Base-by-base conservation (phyloP, 2,888 invertebrate genomes). In the Acrobasis consociella region DNA sequence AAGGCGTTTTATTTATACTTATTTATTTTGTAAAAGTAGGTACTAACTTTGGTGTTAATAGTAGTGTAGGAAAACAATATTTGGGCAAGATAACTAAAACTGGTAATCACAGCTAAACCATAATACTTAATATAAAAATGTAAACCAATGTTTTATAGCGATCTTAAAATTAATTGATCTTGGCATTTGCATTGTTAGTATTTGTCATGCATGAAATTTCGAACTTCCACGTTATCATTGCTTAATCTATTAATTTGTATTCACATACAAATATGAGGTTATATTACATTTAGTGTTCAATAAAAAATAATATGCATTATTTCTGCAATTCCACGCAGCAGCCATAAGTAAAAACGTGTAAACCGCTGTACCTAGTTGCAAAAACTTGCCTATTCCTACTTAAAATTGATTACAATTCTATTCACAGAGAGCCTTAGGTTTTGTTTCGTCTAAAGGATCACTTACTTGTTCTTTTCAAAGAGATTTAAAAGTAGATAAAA, bases 311-410 rank as follows among this genome's bases (percentile, higher is more conserved):
- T 7, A 31, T 8, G 8, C 31, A 7, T 7, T 7, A 31, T 31
- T 5, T 31, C 2, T 31, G 31, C 31, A 31, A 5, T 31, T 46
- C n/a, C 46, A 13, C 5, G 46, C 46, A 46, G 46, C n/a, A 46
- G 46, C 46, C 46, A 13, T 46, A 46, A 46, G 46, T 46, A 46
- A 46, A 46, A 46, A 46, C n/a, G 46, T 46, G 46, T 46, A 46
- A 46, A 46, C 46, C 46, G 46, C 46, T 46, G 46, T 31, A 22
- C 8, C 2, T 42, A 46, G 46, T 31, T 46, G 46, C 72, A 72
- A 62, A 67, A 71, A 72, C 67, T 67, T 70, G 17, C 31, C n/a
- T 46, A 46, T 46, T 46, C 46, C n/a, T 46, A 46, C 13, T n/a
- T 46, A 46, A 46, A 46, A 46, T 13, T 5, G n/a, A 46, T 46